Conservation (phyloP, 2,113 vertebrate species). For the Sterna hirundo region DNA sequence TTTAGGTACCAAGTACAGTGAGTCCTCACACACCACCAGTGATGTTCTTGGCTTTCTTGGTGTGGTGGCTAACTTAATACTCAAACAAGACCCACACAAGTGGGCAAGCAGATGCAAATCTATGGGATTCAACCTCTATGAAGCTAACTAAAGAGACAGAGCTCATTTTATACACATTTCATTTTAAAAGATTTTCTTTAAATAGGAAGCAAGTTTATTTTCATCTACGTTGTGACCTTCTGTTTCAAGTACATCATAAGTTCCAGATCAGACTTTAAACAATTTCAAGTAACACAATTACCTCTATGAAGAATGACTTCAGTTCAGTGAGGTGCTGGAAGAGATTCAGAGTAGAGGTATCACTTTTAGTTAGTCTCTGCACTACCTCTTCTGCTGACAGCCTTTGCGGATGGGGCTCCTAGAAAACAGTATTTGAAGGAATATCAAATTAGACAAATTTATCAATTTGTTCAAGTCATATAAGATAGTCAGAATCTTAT, state of each 20-base stretch:
- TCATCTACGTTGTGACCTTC: not conserved
- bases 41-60: not conserved
- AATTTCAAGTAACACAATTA: slow-evolving; percentile 53
- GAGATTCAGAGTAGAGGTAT: slow-evolving; percentile 84
- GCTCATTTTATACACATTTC: not conserved
- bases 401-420: slow-evolving; percentile 94
- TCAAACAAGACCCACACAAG: not conserved
- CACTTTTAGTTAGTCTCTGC: slow-evolving; percentile 84
- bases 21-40: not conserved
- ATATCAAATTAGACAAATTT: not conserved
- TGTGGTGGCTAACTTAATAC: not conserved
- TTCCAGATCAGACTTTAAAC: not conserved
- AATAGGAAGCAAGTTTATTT: not conserved
- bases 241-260: not conserved
- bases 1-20: not conserved
- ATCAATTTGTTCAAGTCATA: not conserved
- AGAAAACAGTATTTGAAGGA: slow-evolving; percentile 32
- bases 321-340: slow-evolving; percentile 92
- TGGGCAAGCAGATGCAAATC: not conserved
- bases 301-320: slow-evolving; percentile 98
- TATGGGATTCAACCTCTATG: not conserved
- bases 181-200: not conserved
- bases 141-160: not conserved
- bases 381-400: slow-evolving; percentile 90
- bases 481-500: not conserved